A percentile compares a stretch with the other conserved stretches of the same genome.
phyloP scores from a whole-genome alignment of 1,140 invertebrate species.

The Stegodyphus dumicola region DNA sequence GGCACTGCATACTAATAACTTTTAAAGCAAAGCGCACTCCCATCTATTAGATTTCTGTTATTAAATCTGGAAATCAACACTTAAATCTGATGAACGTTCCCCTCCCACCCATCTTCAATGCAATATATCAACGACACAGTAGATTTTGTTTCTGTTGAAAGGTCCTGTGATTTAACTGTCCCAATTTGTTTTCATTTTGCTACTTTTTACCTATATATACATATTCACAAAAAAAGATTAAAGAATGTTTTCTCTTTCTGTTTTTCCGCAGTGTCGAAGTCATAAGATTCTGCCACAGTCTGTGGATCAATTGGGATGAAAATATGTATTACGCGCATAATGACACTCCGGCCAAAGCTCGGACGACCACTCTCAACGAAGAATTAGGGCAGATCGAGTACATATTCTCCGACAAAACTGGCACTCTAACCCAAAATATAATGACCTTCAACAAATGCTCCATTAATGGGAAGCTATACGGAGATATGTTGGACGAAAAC shows the following conservation, averaged over 20 bases:
- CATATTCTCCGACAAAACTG: slow-evolving; percentile 99
- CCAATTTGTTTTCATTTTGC: background rate
- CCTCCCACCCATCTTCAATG: background rate
- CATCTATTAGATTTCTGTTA: no score
- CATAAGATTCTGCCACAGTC: slow-evolving; percentile 95
- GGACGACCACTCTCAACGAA: slow-evolving; percentile 98
- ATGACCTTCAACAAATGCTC: slow-evolving; percentile 99
- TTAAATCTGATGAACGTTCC: background rate
- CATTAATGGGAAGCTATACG: slow-evolving; percentile 91
- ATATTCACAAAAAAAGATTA: background rate
- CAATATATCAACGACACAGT: background rate
- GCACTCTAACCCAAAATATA: slow-evolving; percentile 98
- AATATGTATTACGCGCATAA: slow-evolving; percentile 80
- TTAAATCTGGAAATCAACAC: background rate
- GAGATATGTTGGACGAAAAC: slow-evolving; percentile 87
- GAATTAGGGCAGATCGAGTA: slow-evolving; percentile 99
- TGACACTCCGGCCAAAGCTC: slow-evolving; percentile 92
- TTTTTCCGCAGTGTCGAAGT: slow-evolving; percentile 80
- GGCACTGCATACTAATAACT: no score
- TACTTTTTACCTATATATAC: no score
- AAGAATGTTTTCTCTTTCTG: background rate
- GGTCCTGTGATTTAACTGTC: background rate
- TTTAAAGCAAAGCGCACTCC: no score
- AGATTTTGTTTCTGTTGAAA: background rate
- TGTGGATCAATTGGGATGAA: slow-evolving; percentile 95